A percentile compares a stretch with the other conserved stretches of the same genome.
Conservation (phyloP, 1,140 invertebrate species). For the Heliothis subflexa region DNA sequence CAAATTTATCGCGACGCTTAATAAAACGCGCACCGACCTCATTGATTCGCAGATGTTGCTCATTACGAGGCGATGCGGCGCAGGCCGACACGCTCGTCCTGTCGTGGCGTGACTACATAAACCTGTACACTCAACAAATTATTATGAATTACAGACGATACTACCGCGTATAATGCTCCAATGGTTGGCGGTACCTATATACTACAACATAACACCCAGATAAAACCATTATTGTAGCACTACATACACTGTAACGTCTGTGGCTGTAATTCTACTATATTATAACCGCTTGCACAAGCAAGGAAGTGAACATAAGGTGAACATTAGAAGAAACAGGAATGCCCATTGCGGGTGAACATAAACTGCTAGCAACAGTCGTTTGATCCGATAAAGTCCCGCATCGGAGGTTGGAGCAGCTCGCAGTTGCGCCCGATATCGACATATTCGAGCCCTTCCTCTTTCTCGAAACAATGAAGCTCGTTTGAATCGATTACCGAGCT, state of each 20-base stretch:
- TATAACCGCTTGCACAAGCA: conserved; percentile 45
- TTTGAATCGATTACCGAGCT: conserved; percentile 67
- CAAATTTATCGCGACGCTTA: conserved; percentile 83
- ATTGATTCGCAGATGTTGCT: conserved; percentile 80
- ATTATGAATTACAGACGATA: conserved; percentile 58
- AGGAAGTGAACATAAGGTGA: conserved; percentile 57
- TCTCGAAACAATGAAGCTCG: conserved; percentile 65
- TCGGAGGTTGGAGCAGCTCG: conserved; percentile 40
- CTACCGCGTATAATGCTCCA: conserved; percentile 9
- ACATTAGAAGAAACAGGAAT: conserved; percentile 66
- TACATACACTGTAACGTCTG: not conserved
- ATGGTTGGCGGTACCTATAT: conserved; percentile 18
- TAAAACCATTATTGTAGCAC: not conserved
- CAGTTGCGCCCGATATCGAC: conserved; percentile 59
- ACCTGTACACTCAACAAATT: conserved; percentile 70
- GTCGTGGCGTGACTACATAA: conserved; percentile 48
- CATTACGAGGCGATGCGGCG: conserved; percentile 70
- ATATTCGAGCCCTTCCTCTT: conserved; percentile 61
- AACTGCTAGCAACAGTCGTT: conserved; percentile 67
- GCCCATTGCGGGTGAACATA: conserved; percentile 59
- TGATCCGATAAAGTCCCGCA: conserved; percentile 64
- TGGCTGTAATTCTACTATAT: conserved; percentile 16
- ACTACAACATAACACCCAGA: conserved; percentile 32
- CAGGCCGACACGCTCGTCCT: conserved; percentile 39
- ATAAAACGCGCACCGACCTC: conserved; percentile 78